Base-by-base conservation (phyloP, 1,140 invertebrate genomes). In the Schlechtendalia chinensis region DNA sequence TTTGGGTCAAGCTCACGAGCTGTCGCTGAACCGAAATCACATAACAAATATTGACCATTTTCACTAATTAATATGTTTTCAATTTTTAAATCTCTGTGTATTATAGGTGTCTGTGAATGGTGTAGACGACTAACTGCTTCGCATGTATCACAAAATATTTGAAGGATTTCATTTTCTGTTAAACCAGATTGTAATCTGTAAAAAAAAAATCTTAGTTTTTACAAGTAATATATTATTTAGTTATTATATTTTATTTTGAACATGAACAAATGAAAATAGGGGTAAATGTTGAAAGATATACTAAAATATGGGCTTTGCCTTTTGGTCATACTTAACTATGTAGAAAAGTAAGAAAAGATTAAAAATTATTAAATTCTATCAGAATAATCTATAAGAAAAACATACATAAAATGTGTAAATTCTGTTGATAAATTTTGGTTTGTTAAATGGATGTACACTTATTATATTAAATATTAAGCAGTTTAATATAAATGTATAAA, bases 61-160 rank as follows among this genome's bases (percentile, higher is more conserved):
- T 95, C 93, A 82, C 90, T 89, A 81, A 93, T 87, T 82, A 97
- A 87, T 83, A 97, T 94, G 88, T 97, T 97, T 87, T 97, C 95
- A 75, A 96, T 91, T 89, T 98, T 98, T 82, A 98, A 88, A 89
- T 98, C 96, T 83, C 96, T 90, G 88, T 98, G 96, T 84, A 97
- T 93, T 84, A 98, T 96, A 61, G 96, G 96, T 22, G 95, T 96
- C 86, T 96, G 93, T 88, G 94, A 96, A 86, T 96, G 93, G 87
- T 98, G 96, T 83, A 98, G 88, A 82, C 95, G 88, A 39, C 95
- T 94, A 17, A 98, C 94, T 81, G 95, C 95, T 88, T 96, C 94
- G 87, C 94, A 95, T 81, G 94, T 90, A 89, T 98, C 96, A 90
- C 94, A 96, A 88, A 98, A 96, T 86, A 98, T 97, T 85, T 91